Conservation (phyloP, 1,140 invertebrate genomes). For the Ceratosolen solmsi region DNA sequence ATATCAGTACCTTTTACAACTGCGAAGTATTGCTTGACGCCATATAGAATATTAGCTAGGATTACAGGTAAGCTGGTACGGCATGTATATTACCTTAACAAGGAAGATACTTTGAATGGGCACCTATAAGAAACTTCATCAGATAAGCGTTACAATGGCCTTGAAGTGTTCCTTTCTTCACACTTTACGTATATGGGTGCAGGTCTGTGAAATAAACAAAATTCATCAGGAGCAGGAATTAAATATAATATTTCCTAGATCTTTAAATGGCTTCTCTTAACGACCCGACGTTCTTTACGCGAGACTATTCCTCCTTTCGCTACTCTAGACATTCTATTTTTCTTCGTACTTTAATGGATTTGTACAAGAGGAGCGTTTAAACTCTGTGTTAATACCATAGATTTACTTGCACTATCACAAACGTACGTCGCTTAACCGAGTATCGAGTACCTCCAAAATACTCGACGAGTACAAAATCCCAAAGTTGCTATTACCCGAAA, state of each 20-base stretch:
- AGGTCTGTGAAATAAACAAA: background rate
- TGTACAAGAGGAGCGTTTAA: no score
- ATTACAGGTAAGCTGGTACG: background rate
- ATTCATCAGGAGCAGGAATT: background rate
- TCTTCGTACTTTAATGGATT: no score
- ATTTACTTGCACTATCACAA: no score
- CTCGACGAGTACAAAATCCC: no score
- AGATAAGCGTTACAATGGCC: constrained; percentile 17
- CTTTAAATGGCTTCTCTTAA: background rate
- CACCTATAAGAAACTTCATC: background rate
- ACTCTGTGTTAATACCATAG: no score
- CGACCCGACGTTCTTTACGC: no score
- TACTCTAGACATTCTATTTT: no score
- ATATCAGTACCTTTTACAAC: background rate
- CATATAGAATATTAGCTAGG: background rate
- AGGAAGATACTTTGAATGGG: constrained; percentile 10
- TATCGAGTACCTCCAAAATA: no score
- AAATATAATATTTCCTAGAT: background rate
- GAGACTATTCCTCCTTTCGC: no score
- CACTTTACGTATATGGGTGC: background rate
- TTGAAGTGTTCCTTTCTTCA: background rate
- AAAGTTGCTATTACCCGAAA: no score
- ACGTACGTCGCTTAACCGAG: no score
- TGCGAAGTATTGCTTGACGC: background rate
- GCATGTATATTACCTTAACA: constrained; percentile 7